These are phyloP conservation scores for Amazona ochrocephala DNA, from an alignment of 2,797 vertebrate species.

Conservation along the genomic window DNA sequence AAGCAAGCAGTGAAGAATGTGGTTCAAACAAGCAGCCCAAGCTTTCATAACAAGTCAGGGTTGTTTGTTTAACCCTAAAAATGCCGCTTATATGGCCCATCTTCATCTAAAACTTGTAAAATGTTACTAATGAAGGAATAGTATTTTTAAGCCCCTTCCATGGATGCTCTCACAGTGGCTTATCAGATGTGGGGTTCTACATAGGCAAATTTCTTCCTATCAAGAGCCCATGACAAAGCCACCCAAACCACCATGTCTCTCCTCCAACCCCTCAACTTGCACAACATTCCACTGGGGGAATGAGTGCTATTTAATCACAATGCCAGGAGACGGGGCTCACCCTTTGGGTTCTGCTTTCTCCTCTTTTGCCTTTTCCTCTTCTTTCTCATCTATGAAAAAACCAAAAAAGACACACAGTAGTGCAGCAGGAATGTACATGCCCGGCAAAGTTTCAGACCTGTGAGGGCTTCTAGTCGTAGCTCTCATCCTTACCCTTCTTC, in stretches of 20 bases:
- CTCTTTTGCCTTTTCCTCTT: slow-evolving; percentile 92
- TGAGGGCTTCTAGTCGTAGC: neutral
- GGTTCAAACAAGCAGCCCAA: neutral
- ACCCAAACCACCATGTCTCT: neutral
- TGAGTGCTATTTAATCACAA: fast-evolving
- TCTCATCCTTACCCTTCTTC: slow-evolving; percentile 88
- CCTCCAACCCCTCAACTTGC: neutral
- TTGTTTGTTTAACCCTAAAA: neutral
- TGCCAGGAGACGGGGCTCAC: slow-evolving; percentile 71
- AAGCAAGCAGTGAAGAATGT: neutral
- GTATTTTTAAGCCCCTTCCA: neutral
- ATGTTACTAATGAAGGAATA: fast-evolving
- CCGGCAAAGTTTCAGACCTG: neutral
- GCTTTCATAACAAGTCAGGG: neutral
- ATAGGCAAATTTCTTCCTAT: fast-evolving
- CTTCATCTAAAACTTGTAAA: neutral
- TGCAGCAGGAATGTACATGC: neutral
- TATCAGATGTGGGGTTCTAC: neutral
- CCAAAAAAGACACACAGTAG: neutral
- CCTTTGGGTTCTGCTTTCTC: slow-evolving; percentile 94
- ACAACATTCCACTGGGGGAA: neutral
- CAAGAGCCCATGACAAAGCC: neutral
- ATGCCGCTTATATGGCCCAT: fast-evolving
- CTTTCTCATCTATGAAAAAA: slow-evolving; percentile 85
- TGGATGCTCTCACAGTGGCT: neutral